phyloP scores from a whole-genome alignment of 2,113 vertebrate species.

The Pandion haliaetus region DNA sequence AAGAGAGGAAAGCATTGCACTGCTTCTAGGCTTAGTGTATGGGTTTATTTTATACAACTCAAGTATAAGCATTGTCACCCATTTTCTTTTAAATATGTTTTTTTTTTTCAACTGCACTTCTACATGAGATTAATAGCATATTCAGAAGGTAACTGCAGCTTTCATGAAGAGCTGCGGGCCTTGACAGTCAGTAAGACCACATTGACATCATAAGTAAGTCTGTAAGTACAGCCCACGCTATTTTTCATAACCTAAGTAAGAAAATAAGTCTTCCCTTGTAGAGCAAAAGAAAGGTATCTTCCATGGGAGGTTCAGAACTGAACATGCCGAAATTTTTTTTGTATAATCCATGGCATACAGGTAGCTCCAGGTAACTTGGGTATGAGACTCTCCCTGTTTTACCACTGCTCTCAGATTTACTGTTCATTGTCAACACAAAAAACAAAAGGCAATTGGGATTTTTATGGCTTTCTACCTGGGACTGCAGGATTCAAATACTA shows the following conservation, averaged over 20 bases:
- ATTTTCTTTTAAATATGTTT: not conserved
- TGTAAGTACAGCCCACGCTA: not conserved
- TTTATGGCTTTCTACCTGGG: not conserved
- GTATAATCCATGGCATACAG: rapidly evolving
- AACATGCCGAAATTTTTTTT: not conserved
- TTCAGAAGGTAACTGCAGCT: not conserved
- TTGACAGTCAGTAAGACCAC: not conserved
- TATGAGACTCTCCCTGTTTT: not conserved
- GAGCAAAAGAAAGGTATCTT: not conserved
- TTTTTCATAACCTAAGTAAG: not conserved
- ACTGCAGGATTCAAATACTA: not conserved
- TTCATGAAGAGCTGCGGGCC: not conserved
- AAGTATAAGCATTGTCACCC: not conserved
- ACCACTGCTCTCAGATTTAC: not conserved
- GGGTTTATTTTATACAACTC: not conserved
- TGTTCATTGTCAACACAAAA: not conserved
- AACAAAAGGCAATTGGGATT: not conserved
- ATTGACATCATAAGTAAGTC: not conserved
- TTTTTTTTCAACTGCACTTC: not conserved
- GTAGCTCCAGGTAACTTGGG: not conserved
- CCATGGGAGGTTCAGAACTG: not conserved
- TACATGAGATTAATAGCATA: not conserved
- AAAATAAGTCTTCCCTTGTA: not conserved
- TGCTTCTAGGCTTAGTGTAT: not conserved
- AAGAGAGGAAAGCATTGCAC: not conserved